phyloP scores from a whole-genome alignment of 2,113 vertebrate genomes.

The Pelodiscus sinensis region DNA sequence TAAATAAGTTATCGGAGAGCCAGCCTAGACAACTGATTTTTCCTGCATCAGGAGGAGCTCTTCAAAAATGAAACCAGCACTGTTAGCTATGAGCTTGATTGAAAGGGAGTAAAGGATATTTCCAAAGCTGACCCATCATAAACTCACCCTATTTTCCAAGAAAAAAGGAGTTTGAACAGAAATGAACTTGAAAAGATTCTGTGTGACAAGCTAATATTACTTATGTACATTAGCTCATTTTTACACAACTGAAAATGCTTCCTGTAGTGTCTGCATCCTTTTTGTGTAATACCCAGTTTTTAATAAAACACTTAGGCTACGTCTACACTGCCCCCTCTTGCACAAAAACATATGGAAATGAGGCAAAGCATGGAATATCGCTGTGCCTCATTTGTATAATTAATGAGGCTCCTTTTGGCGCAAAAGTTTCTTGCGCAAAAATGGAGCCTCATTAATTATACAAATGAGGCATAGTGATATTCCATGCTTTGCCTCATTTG shows the following conservation, averaged over 20 bases:
- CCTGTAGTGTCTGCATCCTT: constrained; percentile 59
- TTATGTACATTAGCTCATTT: constrained; percentile 63
- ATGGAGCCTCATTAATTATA: too few relatives aligned
- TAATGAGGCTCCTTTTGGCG: too few relatives aligned
- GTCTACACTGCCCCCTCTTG: too few relatives aligned
- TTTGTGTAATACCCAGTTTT: constrained; percentile 64
- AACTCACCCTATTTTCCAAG: background rate
- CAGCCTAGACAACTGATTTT: constrained; percentile 38
- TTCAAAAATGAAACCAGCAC: constrained; percentile 8
- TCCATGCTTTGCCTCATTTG: too few relatives aligned
- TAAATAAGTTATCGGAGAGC: constrained; percentile 14
- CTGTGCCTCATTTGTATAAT: too few relatives aligned
- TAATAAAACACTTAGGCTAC: constrained; percentile 70
- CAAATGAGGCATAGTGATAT: too few relatives aligned
- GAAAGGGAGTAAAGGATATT: background rate
- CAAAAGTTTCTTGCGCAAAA: too few relatives aligned
- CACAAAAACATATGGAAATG: too few relatives aligned
- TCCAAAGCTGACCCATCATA: background rate
- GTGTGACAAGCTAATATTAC: constrained; percentile 12
- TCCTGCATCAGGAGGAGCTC: constrained; percentile 13
- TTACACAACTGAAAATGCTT: constrained; percentile 71
- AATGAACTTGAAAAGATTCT: constrained; percentile 39
- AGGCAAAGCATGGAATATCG: too few relatives aligned
- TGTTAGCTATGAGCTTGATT: constrained; percentile 26
- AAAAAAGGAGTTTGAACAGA: constrained; percentile 8